A percentile compares a stretch with the other conserved stretches of the same genome.
These are phyloP conservation scores for Holothuria glaberrima DNA, from an alignment of 35 echinoderm and acorn worm genomes.

Conservation along the genomic window DNA sequence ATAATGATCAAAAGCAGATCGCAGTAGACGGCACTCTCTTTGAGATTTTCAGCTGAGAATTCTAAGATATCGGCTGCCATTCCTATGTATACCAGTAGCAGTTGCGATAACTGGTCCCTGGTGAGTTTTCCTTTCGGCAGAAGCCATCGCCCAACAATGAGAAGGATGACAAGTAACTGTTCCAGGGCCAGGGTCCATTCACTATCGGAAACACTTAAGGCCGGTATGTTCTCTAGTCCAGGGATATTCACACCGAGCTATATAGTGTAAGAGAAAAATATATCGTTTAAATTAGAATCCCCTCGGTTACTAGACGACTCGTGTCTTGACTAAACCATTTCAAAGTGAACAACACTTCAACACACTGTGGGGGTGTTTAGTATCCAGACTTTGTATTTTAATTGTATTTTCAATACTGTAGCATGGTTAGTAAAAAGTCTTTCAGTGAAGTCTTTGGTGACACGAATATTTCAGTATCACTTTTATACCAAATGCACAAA, in stretches of 20 bases:
- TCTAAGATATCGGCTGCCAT: conserved; percentile 98
- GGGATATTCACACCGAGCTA: conserved; percentile 38
- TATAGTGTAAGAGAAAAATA: not conserved
- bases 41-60: conserved; percentile 80
- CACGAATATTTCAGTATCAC: too few relatives aligned
- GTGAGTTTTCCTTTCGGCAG: conserved; percentile 82
- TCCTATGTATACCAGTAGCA: conserved; percentile 90
- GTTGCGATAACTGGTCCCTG: conserved; percentile 85
- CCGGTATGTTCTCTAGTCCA: not conserved
- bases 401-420: too few relatives aligned
- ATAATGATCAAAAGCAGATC: conserved; percentile 71
- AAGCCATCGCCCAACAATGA: conserved; percentile 92
- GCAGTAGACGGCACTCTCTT: conserved; percentile 78
- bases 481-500: too few relatives aligned
- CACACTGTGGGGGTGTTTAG: too few relatives aligned
- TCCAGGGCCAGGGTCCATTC: conserved; percentile 72
- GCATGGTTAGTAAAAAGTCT: too few relatives aligned
- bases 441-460: too few relatives aligned
- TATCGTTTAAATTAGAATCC: too few relatives aligned
- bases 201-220: conserved; percentile 43
- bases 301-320: too few relatives aligned
- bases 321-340: too few relatives aligned
- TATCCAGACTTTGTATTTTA: too few relatives aligned
- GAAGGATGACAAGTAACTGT: conserved; percentile 67
- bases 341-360: too few relatives aligned